Base-by-base conservation (phyloP, 2,797 vertebrate genomes). In the Limnodromus scolopaceus region DNA sequence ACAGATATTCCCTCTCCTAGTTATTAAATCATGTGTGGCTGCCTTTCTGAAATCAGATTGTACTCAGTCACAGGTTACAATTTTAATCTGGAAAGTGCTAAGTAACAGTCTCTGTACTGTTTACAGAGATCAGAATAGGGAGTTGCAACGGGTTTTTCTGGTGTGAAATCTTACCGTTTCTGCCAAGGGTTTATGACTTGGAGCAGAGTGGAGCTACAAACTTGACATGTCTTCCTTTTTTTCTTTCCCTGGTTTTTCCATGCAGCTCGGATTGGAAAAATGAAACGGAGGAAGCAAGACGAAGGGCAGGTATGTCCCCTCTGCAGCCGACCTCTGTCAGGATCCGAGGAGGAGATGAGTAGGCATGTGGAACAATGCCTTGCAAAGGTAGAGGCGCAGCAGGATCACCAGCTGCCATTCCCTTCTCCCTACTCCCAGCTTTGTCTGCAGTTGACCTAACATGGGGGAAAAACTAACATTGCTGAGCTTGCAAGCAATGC, bases 351-450 rank as follows among this genome's bases (percentile, higher is more conserved):
- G 98, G 99, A 99, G 99, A 99, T 99, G 99, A 99, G 99, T 99
- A 99, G 99, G 99, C 99, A 99, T 99, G 99, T 99, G 99, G 99
- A 99, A 99, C 99, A 98, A 98, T 99, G 99, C 99, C 99, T 99
- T 98, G 98, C 99, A 98, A 99, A 99, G 99, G 99, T 99, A 99
- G 99, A 99, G 98, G 98, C 97, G 96, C 98, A 97, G 86, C 96
- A 96, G 96, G 95, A 93, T 91, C 85, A 10, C 91, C 78, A 92
- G 83, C 93, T 95, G 94, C 93, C 94, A 92, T 97, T 98, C 79
- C 89, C 88, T 94, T 97, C 91, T 97, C 94, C 91, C 89, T 94
- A 20, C 60, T 87, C 87, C 95, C 76, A 92, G 68, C 97, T 97
- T 75, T 95, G 53, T 94, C 91, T 82, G 89, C 92, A 36, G 54